Percentiles rank a stretch among this genome's conserved stretches.
phyloP scores from a whole-genome alignment of 2,113 vertebrate genomes.

The Pterophyllum scalare region DNA sequence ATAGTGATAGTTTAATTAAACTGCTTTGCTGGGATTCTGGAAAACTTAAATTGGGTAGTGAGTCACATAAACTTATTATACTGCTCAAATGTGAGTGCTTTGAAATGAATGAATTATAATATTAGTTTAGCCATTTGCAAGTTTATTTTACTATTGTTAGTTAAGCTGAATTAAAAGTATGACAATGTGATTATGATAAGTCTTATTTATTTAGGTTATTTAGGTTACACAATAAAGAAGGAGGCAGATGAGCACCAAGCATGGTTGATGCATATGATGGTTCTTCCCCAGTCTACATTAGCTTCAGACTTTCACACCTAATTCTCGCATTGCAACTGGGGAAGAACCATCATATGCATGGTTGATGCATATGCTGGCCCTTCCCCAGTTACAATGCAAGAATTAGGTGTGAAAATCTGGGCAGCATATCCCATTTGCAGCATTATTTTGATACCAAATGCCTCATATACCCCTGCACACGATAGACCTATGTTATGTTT shows the following conservation, averaged over 20 bases:
- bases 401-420: neutral
- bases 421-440: no score
- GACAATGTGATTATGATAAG: neutral
- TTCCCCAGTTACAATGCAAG: neutral
- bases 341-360: no score
- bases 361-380: neutral
- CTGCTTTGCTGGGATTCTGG: neutral
- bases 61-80: neutral
- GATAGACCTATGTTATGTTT: neutral
- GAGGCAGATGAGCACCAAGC: neutral
- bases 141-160: no score
- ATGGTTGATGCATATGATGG: neutral
- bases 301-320: no score
- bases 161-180: neutral
- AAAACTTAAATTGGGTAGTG: neutral
- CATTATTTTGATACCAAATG: neutral
- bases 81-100: neutral
- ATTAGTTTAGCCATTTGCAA: no score
- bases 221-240: neutral
- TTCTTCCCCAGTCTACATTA: neutral
- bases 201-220: neutral
- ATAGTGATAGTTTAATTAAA: neutral
- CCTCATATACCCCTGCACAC: neutral
- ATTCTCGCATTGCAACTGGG: no score
- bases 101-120: no score